Evolutionary conservation across 1,140 invertebrate genomes (phyloP), one percentile per base, ranked within the genome.

Genomic region (Nebria ingens): DNA sequence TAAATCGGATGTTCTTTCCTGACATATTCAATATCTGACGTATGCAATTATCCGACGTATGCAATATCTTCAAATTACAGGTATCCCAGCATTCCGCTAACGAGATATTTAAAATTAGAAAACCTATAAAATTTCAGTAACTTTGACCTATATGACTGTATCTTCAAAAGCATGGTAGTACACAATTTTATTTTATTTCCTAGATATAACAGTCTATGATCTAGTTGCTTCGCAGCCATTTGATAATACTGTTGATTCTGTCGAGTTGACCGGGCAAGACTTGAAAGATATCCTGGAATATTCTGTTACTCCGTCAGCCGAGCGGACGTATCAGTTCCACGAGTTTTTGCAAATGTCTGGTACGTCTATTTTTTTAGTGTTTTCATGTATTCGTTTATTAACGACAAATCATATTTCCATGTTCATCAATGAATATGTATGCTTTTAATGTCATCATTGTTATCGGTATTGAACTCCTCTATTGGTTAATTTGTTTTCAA

Each of bases 191-290:
- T 21, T 23, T 49, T 29, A 21, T 21, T 25, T 53, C 61, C 61
- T 34, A 70, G 68, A 69, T 55, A 69, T 70, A 6, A 79, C 76
- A 1, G 71, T 75, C 51, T 76, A 74, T 55, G 78, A 81, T 58
- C 61, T 82, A 13, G 56, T 76, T 3, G 72, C 72, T 0, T 64
- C 75, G 0, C 66, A 74, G 57, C 81, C 81, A 12, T 83, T 82
- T 61, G 67, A 68, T 23, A 81, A 81, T 58, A 76, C 71, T 1
- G 65, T 81, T 2, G 76, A 80, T 57, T 62, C 77, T 9, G 71
- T 79, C 9, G 68, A 73, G 53, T 60, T 82, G 6, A 60, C 66
- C 52, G 81, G 81, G 20, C 64, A 68, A 57, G 63, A 75, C 56
- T 58, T 83, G 0, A 65, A 65, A 56, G 65, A 73, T 56, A 68